Evolutionary conservation across 2,888 invertebrate species (phyloP), one percentile per base, ranked within the genome.

Genomic region (Synanthedon tipuliformis): DNA sequence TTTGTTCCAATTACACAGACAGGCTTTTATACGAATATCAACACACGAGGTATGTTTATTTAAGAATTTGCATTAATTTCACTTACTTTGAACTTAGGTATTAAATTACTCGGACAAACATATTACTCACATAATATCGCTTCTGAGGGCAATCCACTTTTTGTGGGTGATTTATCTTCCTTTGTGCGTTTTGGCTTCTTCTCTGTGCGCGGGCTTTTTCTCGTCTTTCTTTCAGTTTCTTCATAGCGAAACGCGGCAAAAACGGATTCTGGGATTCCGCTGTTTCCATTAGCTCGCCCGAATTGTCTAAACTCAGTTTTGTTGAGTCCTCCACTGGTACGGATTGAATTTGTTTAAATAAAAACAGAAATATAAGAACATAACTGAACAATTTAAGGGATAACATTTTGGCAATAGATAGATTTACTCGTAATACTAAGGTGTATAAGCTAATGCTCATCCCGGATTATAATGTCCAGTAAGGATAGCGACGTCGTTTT

Each of bases 181-280:
- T 66, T 41, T 63, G 63, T 2, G 54, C 62, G 54, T 64, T 70
- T 55, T 71, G 59, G 48, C 65, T 74, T 53, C 80, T 71, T 50
- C 82, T 65, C 56, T 80, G 71, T 12, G 78, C 80, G 27, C 61
- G 64, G 1, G 72, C 74, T 57, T 71, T 61, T 55, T 80, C 70
- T n/a, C 75, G 68, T 54, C 78, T 70, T 57, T 83, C 79, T 59
- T 79, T 79, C 40, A 87, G 59, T 55, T 63, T 73, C 58, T 60
- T 78, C 86, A 87, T 87, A 0, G 85, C 81, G 57, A 87, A 87
- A 13, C 78, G 66, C 10, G 87, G 87, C 56, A 84, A 59, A 54
- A 84, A 84, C 1, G 85, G 81, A 60, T 85, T 78, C 57, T 80
- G 79, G 1, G 74, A 64, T 56, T 81, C 85, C 1, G 85, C 87